These are phyloP conservation scores for Acestrorhynchus altus DNA, from an alignment of 2,797 vertebrate genomes.

Conservation along the genomic window DNA sequence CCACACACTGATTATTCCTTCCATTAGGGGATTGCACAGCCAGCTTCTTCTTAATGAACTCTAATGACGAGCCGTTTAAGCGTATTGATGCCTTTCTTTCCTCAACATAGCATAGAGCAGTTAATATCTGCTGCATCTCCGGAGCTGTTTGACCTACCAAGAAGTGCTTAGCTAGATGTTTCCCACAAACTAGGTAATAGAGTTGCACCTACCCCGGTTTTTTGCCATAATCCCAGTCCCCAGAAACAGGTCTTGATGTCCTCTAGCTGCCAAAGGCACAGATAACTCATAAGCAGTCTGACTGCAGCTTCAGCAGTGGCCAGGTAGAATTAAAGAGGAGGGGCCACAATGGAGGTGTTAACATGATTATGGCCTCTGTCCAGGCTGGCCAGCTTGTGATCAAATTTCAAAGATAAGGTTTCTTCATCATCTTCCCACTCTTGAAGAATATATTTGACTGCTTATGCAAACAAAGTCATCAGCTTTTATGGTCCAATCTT, in stretches of 20 bases:
- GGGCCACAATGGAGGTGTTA: not conserved
- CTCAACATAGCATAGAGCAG: not conserved
- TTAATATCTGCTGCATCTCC: not conserved
- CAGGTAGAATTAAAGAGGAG: not conserved
- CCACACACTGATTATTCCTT: not conserved
- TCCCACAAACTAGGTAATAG: not conserved
- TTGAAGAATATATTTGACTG: not conserved
- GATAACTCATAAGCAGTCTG: conserved; percentile 9
- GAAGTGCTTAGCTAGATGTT: not conserved
- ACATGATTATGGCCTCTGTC: not conserved
- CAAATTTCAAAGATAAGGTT: not conserved
- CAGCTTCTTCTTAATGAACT: not conserved
- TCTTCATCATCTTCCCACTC: not conserved
- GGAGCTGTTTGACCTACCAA: not conserved
- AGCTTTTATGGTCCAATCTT: not conserved
- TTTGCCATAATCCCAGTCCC: not conserved
- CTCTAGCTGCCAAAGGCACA: not conserved
- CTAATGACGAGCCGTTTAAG: not conserved
- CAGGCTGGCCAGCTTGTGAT: conserved; percentile 9
- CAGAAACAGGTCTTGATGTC: not conserved
- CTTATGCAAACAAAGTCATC: not conserved
- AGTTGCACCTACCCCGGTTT: not conserved
- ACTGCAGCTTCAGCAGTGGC: not conserved
- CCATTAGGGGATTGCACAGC: not conserved
- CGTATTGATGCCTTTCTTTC: no score